A percentile compares a stretch with the other conserved stretches of the same genome.
phyloP scores from a whole-genome alignment of 2,113 vertebrate species.

The Oriolus oriolus region DNA sequence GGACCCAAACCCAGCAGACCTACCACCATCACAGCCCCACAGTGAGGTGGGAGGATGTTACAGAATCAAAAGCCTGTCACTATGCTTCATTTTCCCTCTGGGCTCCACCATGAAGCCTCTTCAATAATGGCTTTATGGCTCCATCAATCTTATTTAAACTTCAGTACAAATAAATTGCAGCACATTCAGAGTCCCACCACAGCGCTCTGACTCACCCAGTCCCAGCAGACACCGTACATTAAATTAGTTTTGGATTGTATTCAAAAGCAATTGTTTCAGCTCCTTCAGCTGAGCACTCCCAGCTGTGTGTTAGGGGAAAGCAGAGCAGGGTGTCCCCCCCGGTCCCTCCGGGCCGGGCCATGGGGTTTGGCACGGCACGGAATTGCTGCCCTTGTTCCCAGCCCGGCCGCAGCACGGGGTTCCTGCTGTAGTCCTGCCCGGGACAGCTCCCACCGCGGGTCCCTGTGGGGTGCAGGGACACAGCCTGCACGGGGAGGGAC shows the following conservation, averaged over 20 bases:
- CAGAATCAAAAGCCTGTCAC: not conserved
- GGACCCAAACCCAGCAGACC: not conserved
- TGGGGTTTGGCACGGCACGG: not conserved
- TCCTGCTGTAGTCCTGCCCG: not conserved
- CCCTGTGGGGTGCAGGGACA: not conserved
- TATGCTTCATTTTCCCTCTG: not conserved
- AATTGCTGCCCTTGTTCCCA: not conserved
- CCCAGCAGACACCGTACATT: slow-evolving; percentile 22
- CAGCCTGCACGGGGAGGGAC: fast-evolving
- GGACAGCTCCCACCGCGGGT: not conserved
- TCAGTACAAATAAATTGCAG: slow-evolving; percentile 35
- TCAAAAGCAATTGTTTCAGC: slow-evolving; percentile 53
- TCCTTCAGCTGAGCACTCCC: not conserved
- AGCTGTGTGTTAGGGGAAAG: not conserved
- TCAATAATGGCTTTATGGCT: slow-evolving; percentile 38
- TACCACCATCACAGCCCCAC: not conserved
- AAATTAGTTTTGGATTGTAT: slow-evolving; percentile 64
- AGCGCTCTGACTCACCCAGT: slow-evolving; percentile 64
- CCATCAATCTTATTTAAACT: slow-evolving; percentile 65
- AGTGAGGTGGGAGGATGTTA: not conserved
- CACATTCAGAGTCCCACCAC: slow-evolving; percentile 33
- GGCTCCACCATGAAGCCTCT: not conserved
- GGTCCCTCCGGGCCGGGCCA: fast-evolving
- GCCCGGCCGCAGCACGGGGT: not conserved
- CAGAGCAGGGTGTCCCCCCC: not conserved